Evolutionary conservation across 1,140 invertebrate species (phyloP).

Genomic region (Hycleus phaleratus): DNA sequence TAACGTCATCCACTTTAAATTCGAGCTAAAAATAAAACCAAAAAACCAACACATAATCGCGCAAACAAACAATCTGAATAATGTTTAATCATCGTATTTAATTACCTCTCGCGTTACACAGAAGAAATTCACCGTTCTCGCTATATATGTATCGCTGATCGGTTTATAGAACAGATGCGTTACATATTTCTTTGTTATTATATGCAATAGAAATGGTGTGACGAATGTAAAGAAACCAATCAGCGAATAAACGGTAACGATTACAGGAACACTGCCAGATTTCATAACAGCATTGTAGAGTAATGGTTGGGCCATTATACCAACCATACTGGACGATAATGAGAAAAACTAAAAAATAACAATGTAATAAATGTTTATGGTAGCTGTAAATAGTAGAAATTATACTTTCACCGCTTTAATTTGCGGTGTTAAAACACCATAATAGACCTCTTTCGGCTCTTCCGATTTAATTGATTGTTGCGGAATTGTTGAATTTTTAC

Average conservation of each 20-base stretch:
- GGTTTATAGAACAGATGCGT: conserved; percentile 64
- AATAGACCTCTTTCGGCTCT: conserved; percentile 25
- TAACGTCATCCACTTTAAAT: conserved; percentile 69
- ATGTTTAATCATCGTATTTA: neutral
- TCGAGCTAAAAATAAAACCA: conserved; percentile 50
- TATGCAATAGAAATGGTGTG: conserved; percentile 75
- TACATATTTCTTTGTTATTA: conserved; percentile 80
- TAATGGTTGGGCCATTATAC: conserved; percentile 64
- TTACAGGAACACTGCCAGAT: conserved; percentile 47
- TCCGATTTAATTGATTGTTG: too few relatives aligned
- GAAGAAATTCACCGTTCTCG: conserved; percentile 63
- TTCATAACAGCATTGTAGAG: conserved; percentile 54
- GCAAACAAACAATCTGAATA: neutral
- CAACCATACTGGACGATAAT: conserved; percentile 60
- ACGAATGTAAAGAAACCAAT: conserved; percentile 73
- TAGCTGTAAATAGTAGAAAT: neutral
- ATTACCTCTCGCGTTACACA: conserved; percentile 53
- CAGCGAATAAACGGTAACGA: conserved; percentile 54
- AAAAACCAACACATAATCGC: conserved; percentile 2
- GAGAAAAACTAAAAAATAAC: conserved; percentile 55
- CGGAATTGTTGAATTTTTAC: too few relatives aligned
- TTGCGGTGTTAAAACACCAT: conserved; percentile 55
- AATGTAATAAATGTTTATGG: conserved; percentile 8
- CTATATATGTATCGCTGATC: conserved; percentile 55
- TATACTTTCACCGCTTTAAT: conserved; percentile 61